phyloP scores from a whole-genome alignment of 1,140 invertebrate species.

The Maconellicoccus hirsutus region DNA sequence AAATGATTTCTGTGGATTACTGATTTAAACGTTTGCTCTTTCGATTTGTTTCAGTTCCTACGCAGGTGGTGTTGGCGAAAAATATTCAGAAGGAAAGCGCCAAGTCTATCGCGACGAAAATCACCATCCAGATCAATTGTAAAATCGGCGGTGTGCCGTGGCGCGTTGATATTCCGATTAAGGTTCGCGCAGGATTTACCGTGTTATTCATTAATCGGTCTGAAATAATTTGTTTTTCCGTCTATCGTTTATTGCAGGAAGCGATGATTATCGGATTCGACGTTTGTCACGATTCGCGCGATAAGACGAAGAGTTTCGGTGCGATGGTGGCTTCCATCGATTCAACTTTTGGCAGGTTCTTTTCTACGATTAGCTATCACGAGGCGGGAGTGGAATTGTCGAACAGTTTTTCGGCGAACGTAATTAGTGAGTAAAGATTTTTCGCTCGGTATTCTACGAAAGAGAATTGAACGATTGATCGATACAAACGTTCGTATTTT shows the following conservation, averaged over 20 bases:
- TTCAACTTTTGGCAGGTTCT: constrained; percentile 48
- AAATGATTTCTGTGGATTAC: no score
- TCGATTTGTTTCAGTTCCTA: constrained; percentile 40
- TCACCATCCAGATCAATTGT: constrained; percentile 73
- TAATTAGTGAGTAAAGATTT: constrained; percentile 15
- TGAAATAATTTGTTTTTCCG: background rate
- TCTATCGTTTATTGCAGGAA: constrained; percentile 30
- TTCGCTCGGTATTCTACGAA: no score
- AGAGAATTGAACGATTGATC: no score
- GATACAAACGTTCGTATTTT: no score
- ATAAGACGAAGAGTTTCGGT: constrained; percentile 49
- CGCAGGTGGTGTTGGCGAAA: constrained; percentile 56
- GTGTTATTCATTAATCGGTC: no score
- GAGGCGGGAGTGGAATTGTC: constrained; percentile 58
- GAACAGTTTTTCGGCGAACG: constrained; percentile 39
- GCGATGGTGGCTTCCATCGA: constrained; percentile 68
- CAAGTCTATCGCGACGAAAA: constrained; percentile 72
- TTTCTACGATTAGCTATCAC: constrained; percentile 53
- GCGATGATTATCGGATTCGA: constrained; percentile 81
- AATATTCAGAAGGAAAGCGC: constrained; percentile 42
- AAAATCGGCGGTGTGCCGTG: constrained; percentile 83
- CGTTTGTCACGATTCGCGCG: constrained; percentile 63
- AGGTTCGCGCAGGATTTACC: constrained; percentile 31
- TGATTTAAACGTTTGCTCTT: background rate
- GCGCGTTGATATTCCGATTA: constrained; percentile 55